Evolutionary conservation across 35 echinoderm and acorn worm genomes (phyloP), one percentile per base, ranked within the genome.

Genomic region (Ptychodera flava): DNA sequence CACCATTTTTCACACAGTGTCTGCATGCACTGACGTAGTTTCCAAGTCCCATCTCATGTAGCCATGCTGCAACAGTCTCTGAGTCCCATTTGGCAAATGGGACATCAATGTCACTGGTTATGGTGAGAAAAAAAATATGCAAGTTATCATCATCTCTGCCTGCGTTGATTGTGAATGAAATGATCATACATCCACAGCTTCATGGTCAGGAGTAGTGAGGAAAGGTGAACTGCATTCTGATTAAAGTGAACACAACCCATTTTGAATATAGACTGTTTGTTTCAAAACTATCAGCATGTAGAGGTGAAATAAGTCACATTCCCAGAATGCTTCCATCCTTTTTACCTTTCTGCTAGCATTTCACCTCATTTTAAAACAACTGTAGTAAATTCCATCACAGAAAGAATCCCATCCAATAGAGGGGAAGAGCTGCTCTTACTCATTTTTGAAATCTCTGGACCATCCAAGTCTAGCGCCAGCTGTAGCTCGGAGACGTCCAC

Each of bases 81-180:
- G 86, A 81, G 31, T 93, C 95, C 95, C 95, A 97, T 80, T 97
- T 91, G 36, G 95, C 89, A 88, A 97, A 97, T 1, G 95, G 95
- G 1, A 92, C 87, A 77, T 97, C 87, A 2, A 85, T 64, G 52
- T 97, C 89, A 84, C 95, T 97, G 82, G 15, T 16, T 28, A 34
- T 34, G 29, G 33, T 81, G 16, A 36, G 35, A 15, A 32, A 28
- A 30, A 6, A 79, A 30, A 30, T 30, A 10, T 28, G 32, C 1
- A 79, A 79, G 28, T 10, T 30, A 79, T 77, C n/a, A 15, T n/a
- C 15, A 77, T 15, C n/a, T 15, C 15, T 15, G 15, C 15, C n/a
- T 15, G n/a, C 75, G 15, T 15, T 77, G 75, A 77, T 77, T n/a
- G 75, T n/a, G 15, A 77, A 77, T 15, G 75, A 77, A 15, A 77